Evolutionary conservation across 1,140 invertebrate species (phyloP).

Genomic region (Microvelia longipes): DNA sequence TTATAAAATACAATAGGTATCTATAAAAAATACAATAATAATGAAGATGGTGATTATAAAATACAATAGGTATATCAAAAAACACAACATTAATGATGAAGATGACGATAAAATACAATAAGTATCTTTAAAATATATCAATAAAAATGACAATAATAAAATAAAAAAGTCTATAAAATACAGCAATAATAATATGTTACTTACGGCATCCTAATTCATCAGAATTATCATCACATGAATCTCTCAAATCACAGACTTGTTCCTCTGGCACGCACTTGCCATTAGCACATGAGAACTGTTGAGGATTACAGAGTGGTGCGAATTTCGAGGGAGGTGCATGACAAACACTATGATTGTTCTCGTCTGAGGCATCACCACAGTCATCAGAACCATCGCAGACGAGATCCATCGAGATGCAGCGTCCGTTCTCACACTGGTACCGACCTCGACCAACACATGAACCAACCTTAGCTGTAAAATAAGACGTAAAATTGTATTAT

Average conservation of each 20-base stretch:
- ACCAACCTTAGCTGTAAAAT: conserved; percentile 44
- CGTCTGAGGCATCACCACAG: conserved; percentile 84
- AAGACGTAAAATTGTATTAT: no score
- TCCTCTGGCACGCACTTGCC: conserved; percentile 67
- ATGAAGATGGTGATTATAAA: no score
- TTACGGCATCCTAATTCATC: conserved; percentile 81
- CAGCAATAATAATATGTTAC: conserved; percentile 23
- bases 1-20: no score
- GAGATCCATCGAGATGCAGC: conserved; percentile 70
- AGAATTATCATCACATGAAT: conserved; percentile 65
- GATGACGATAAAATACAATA: no score
- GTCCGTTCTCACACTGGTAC: conserved; percentile 77
- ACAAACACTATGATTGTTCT: conserved; percentile 82
- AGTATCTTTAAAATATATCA: no score
- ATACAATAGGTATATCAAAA: no score
- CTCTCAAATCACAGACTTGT: conserved; percentile 67
- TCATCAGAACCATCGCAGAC: conserved; percentile 75
- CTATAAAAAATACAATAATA: no score
- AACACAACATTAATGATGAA: no score
- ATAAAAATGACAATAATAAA: no score
- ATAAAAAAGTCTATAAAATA: no score
- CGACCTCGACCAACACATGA: conserved; percentile 60
- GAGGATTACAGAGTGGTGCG: conserved; percentile 40
- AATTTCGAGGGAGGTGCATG: conserved; percentile 28
- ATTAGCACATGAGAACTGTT: conserved; percentile 79